These are phyloP conservation scores for Chaenocephalus aceratus DNA, from an alignment of 2,113 vertebrate genomes.

Conservation along the genomic window DNA sequence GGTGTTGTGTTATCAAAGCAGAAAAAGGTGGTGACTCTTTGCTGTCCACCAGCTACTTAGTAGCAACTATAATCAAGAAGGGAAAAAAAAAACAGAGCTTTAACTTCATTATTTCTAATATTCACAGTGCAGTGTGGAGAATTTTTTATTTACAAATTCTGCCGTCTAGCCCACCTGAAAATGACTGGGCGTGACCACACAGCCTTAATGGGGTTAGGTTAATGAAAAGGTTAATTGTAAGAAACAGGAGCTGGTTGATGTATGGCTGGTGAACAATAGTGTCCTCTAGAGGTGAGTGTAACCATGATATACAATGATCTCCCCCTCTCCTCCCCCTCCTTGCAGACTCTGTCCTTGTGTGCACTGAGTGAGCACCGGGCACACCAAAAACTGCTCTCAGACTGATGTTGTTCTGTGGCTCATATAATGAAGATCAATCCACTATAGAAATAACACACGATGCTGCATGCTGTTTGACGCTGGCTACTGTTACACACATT, in stretches of 20 bases:
- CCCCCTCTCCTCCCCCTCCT: background rate
- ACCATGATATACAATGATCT: constrained; percentile 38
- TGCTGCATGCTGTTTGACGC: constrained; percentile 6
- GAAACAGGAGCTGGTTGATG: constrained; percentile 60
- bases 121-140: constrained; percentile 20
- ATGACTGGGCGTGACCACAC: constrained; percentile 45
- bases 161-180: constrained; percentile 42
- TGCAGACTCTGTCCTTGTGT: constrained; percentile 45
- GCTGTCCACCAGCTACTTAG: too few species aligned
- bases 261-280: constrained; percentile 84
- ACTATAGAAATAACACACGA: constrained; percentile 30
- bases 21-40: background rate
- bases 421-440: constrained; percentile 34
- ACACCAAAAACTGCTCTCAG: constrained; percentile 7
- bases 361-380: constrained; percentile 30
- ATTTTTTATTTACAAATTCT: constrained; percentile 38
- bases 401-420: constrained; percentile 44
- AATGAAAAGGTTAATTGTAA: constrained; percentile 74
- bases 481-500: constrained; percentile 13
- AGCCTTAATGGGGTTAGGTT: constrained; percentile 66
- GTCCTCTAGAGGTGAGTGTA: constrained; percentile 84
- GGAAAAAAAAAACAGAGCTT: constrained; percentile 4
- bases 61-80: background rate
- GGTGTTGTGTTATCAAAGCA: background rate
- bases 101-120: constrained; percentile 1